Evolutionary conservation across 1,140 invertebrate genomes (phyloP).

Genomic region (Stratiolaelaps scimitus): DNA sequence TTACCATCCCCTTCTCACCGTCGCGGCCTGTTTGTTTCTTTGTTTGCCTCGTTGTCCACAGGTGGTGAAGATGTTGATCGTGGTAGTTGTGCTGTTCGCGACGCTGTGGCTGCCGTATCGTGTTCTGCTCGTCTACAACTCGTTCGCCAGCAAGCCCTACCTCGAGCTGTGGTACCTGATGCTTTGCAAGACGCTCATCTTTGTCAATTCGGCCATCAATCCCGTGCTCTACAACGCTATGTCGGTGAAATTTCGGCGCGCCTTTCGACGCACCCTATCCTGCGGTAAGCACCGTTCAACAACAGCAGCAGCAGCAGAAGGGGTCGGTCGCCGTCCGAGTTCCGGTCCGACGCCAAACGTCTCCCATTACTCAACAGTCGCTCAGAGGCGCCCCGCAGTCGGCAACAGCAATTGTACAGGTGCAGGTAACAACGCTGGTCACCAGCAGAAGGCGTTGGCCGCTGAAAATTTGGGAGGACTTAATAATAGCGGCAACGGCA

Average conservation of each 20-base stretch:
- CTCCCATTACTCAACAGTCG: not conserved
- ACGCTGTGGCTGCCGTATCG: constrained; percentile 52
- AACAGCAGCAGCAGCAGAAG: constrained; percentile 15
- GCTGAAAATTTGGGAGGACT: no score
- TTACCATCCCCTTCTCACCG: not conserved
- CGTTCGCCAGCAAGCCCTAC: constrained; percentile 45
- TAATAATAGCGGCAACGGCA: no score
- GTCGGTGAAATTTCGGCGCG: constrained; percentile 36
- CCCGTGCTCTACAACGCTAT: constrained; percentile 37
- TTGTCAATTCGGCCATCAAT: constrained; percentile 39
- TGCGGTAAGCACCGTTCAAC: constrained; percentile 32
- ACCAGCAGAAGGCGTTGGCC: no score
- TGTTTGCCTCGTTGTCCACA: constrained; percentile 38
- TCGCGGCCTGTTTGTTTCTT: constrained; percentile 24
- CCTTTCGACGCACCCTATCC: constrained; percentile 34
- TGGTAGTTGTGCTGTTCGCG: constrained; percentile 51
- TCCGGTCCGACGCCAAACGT: not conserved
- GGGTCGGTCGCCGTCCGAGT: not conserved
- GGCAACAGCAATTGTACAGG: no score
- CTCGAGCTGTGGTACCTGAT: constrained; percentile 53
- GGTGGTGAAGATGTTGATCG: constrained; percentile 54
- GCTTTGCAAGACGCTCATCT: constrained; percentile 52
- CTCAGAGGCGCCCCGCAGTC: no score
- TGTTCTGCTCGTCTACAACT: constrained; percentile 53
- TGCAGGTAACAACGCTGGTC: no score